phyloP scores from a whole-genome alignment of 2,113 vertebrate genomes.

The Anguilla japonica region DNA sequence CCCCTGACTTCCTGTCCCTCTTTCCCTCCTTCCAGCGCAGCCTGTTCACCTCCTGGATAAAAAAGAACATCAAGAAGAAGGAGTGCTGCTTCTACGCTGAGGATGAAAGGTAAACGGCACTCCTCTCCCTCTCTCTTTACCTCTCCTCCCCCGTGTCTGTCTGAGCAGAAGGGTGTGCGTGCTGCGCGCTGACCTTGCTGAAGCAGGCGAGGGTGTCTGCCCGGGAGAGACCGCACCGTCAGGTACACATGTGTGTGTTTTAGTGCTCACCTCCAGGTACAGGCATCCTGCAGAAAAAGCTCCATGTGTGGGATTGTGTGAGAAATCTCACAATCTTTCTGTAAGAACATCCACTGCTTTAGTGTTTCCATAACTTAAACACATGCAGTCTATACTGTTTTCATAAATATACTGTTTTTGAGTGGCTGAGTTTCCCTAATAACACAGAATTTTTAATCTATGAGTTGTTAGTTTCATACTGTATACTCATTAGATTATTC shows the following conservation, averaged over 20 bases:
- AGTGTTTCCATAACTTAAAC: too few species aligned
- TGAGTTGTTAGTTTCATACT: background rate
- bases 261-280: background rate
- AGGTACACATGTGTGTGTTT: background rate
- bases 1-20: conserved; percentile 32
- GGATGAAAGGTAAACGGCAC: conserved; percentile 56
- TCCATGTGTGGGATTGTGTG: background rate
- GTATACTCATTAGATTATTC: background rate
- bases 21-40: conserved; percentile 57
- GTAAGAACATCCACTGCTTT: background rate
- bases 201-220: background rate
- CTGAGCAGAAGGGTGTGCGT: background rate
- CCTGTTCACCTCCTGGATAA: conserved; percentile 73
- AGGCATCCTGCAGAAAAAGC: background rate
- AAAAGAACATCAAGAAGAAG: conserved; percentile 81
- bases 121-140: conserved; percentile 15
- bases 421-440: background rate
- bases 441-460: background rate
- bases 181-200: background rate
- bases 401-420: background rate
- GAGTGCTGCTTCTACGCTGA: conserved; percentile 80
- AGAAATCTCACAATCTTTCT: background rate
- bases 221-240: background rate
- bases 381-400: too few species aligned
- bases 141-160: background rate